These are phyloP conservation scores for Pheosia gnoma DNA, from an alignment of 2,888 invertebrate genomes.

Conservation along the genomic window DNA sequence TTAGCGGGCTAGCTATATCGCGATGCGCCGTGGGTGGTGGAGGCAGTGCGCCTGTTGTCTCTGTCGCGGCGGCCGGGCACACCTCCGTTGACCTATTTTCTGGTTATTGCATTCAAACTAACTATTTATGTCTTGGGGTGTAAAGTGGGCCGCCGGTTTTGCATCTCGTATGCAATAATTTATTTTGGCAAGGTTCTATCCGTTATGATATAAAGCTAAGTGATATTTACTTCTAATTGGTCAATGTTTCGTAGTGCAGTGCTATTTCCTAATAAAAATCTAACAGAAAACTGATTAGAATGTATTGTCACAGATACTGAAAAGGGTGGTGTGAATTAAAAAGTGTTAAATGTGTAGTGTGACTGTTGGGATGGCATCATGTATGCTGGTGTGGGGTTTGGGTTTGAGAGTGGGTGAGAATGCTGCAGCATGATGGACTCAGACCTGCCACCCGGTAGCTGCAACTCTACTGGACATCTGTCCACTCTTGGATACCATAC, in stretches of 20 bases:
- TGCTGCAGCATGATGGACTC: constrained; percentile 76
- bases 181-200: constrained; percentile 37
- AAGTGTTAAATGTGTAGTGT: constrained; percentile 48
- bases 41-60: constrained; percentile 68
- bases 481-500: constrained; percentile 80
- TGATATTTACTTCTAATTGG: constrained; percentile 2
- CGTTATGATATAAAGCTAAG: constrained; percentile 12
- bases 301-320: constrained; percentile 27
- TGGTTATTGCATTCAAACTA: constrained; percentile 80
- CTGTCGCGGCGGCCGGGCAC: constrained; percentile 76
- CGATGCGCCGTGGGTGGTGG: constrained; percentile 57
- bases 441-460: constrained; percentile 79
- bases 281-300: constrained; percentile 11
- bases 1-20: constrained; percentile 48
- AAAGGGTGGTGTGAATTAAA: constrained; percentile 22
- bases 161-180: constrained; percentile 60
- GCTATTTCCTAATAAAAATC: constrained; percentile 9
- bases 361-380: constrained; percentile 51
- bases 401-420: constrained; percentile 42
- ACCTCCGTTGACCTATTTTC: constrained; percentile 84
- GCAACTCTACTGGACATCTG: constrained; percentile 81
- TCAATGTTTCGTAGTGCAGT: constrained; percentile 10
- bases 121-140: constrained; percentile 78
- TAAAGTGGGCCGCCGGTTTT: constrained; percentile 72
- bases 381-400: constrained; percentile 38